Evolutionary conservation across 2,113 vertebrate genomes (phyloP), one percentile per base, ranked within the genome.

Genomic region (Nothoprocta pentlandii): DNA sequence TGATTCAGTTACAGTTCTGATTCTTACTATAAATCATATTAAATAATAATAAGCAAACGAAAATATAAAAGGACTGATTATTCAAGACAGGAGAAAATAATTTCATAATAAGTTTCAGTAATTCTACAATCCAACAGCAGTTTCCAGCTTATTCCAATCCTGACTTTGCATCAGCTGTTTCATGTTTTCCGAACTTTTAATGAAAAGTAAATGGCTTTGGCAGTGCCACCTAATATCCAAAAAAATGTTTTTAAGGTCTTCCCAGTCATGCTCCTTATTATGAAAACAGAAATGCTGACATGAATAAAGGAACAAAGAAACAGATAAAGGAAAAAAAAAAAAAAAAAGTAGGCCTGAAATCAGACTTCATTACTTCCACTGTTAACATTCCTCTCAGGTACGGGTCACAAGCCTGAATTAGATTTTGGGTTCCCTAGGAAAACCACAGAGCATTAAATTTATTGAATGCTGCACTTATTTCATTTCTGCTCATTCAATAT

Each of bases 211-310:
- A 8, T 1, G 2, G 42, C 10, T 86, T 51, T 80, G 68, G 28
- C 56, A 93, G 12, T 3, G 12, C 12, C 25, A 30, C 8, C 39
- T 39, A 56, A 66, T 12, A 85, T 12, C 34, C 41, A 67, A 11
- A 56, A 10, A 56, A 21, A 41, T 26, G 10, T 9, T 10, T 51
- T 81, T 32, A 63, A 64, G 9, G 25, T 19, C 75, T 76, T 78
- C 17, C 32, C 53, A 17, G 12, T 25, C 1, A 2, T 16, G 9
- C 12, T 11, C n/a, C 25, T 22, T 0, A 58, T 42, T 85, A 85
- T 0, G 1, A 84, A 84, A 47, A 32, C 12, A 11, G 13, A 85
- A 61, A 36, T 2, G 1, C 2, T 2, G 2, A 36, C 0, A 1
- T 47, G 53, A 70, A 11, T 14, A 39, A 39, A 39, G 36, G 36